phyloP scores from a whole-genome alignment of 2,797 vertebrate species.

The Rhinophrynus dorsalis region DNA sequence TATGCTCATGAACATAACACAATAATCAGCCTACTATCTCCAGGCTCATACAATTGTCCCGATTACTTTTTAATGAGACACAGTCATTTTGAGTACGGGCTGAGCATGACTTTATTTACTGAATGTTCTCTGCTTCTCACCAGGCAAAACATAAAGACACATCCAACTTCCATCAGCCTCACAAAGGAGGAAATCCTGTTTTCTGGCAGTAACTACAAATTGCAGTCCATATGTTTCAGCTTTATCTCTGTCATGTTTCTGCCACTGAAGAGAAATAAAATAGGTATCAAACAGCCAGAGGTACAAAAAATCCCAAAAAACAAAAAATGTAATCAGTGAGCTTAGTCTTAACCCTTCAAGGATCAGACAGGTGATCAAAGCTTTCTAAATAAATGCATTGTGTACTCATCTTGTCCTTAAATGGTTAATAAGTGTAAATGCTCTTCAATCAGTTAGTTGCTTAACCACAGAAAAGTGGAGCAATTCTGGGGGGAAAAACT shows the following conservation, averaged over 20 bases:
- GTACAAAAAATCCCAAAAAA: background rate
- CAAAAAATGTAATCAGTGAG: too few relatives aligned
- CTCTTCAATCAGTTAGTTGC: too few relatives aligned
- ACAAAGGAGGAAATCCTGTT: constrained; percentile 41
- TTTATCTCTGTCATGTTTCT: constrained; percentile 42
- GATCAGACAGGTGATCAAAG: too few relatives aligned
- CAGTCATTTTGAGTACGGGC: constrained; percentile 18
- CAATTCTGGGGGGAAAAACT: too few relatives aligned
- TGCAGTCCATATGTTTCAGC: constrained; percentile 41
- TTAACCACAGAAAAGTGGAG: too few relatives aligned
- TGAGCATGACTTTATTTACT: constrained; percentile 44
- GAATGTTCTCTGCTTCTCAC: constrained; percentile 37
- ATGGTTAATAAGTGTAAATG: too few relatives aligned
- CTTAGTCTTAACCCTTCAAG: too few relatives aligned
- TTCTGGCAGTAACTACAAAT: constrained; percentile 39
- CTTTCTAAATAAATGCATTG: too few relatives aligned
- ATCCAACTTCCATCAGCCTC: constrained; percentile 40
- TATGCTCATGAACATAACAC: constrained; percentile 19
- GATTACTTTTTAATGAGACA: constrained; percentile 44
- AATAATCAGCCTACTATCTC: constrained; percentile 31
- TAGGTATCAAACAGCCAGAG: constrained; percentile 21
- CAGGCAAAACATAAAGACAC: constrained; percentile 42
- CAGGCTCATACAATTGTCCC: constrained; percentile 29
- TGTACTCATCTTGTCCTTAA: too few relatives aligned
- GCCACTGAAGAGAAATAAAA: constrained; percentile 34